Base-by-base conservation (phyloP, 2,113 vertebrate genomes). In the Symphodus melops region DNA sequence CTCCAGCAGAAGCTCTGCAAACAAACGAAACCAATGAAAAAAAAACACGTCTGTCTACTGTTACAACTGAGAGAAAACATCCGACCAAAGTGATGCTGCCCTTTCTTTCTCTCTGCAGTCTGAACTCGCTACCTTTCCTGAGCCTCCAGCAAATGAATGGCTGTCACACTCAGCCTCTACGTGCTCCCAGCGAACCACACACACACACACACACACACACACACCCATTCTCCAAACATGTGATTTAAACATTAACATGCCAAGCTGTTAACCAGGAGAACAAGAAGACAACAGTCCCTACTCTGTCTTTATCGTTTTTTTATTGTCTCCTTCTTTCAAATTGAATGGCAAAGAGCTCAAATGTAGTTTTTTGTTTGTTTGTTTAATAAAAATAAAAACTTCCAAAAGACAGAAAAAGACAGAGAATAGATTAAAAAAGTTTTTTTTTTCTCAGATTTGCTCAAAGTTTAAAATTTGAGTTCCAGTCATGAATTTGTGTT, bases 121-220 rank as follows among this genome's bases (percentile, higher is more conserved):
- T 64, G 55, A 51, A 49, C 72, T 70, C 51, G 4, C 74, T 77
- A 21, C 77, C 71, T 72, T 71, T 59, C n/a, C 55, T 9, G 72
- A 88, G 74, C 75, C 72, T 74, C 81, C 52, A 10, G 25, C 19
- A 79, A 88, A 88, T 90, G 83, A 89, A 83, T 76, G 84, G 81
- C 70, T 84, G 58, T 76, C 59, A 77, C 60, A 58, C 70, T 76
- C 76, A 52, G 21, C 63, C 72, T 72, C 61, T 11, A 6, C 20
- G 58, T 49, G 46, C 65, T 64, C 56, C 9, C 44, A 39, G 41
- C 16, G 67, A 58, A 83, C 73, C 79, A 75, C 72, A 86, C n/a
- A n/a, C n/a, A n/a, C n/a, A n/a, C n/a, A n/a, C n/a, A n/a, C n/a
- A n/a, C n/a, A n/a, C 79, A 75, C 72, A 86, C 79, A 75, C 72